Base-by-base conservation (phyloP, 35 echinoderm and acorn worm genomes). In the Ophiothrix spiculata region DNA sequence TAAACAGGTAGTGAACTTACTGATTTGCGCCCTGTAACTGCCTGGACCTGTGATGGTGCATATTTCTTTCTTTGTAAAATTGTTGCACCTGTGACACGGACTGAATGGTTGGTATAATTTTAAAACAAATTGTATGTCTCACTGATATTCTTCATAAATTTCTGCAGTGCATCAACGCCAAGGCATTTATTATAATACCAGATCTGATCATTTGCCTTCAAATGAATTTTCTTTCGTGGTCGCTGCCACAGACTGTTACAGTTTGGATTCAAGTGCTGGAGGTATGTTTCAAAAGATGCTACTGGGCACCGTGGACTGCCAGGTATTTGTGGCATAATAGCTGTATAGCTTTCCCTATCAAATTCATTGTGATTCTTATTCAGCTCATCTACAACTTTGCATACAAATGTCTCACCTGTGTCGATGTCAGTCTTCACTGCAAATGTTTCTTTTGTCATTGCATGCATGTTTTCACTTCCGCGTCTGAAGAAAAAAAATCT, bases 381-480 rank as follows among this genome's bases (percentile, higher is more conserved):
- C 45, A 84, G 34, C 73, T 84, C 81, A 73, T 84, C 81, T 4
- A 69, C 34, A 69, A 36, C 81, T 64, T 84, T 64, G 35, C 54
- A 84, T 33, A 81, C n/a, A n/a, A n/a, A n/a, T n/a, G n/a, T n/a
- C 45, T 64, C 31, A 69, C 60, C 81, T 33, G 25, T 69, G 17
- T 10, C 29, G 25, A 28, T 15, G 25, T 84, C 35, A 64, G 0
- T 32, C 45, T 15, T 84, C 13, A 84, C 33, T 31, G 60, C 81
- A 84, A 84, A 84, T 0, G 81, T 84, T 34, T 46, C 63, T 69
- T 84, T 84, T 0, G n/a, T 84, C 81, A 84, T 84, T 69, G 3
- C 0, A 69, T 84, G 81, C 56, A 84, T 84, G 34, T 84, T 84
- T 84, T 84, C 81, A 36, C 49, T 32, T 64, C 81, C 81, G 31